Evolutionary conservation across 2,888 invertebrate species (phyloP).

Genomic region (Cryptocephalus moraei): DNA sequence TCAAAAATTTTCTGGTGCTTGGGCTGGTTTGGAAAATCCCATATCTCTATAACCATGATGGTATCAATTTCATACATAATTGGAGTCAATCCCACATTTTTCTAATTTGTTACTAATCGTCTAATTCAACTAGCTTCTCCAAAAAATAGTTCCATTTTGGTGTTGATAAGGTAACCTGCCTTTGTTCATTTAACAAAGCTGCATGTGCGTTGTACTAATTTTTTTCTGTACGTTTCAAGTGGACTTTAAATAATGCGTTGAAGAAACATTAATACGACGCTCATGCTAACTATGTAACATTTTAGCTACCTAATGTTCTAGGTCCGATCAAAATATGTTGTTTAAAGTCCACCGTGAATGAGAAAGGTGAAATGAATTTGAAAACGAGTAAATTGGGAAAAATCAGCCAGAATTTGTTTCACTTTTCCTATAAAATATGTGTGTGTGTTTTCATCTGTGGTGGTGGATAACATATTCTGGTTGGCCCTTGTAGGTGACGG

Average conservation of each 20-base stretch:
- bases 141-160: too few relatives aligned
- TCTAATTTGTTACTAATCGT: not conserved
- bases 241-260: slow-evolving; percentile 39
- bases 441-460: slow-evolving; percentile 1
- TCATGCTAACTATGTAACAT: slow-evolving; percentile 15
- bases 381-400: not conserved
- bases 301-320: slow-evolving; percentile 1
- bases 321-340: slow-evolving; percentile 34
- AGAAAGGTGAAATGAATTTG: too few relatives aligned
- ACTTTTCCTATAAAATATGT: not conserved
- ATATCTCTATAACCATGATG: too few relatives aligned
- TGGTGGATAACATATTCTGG: slow-evolving; percentile 37
- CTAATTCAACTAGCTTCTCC: too few relatives aligned
- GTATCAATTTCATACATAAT: too few relatives aligned
- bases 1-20: not conserved
- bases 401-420: not conserved
- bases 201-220: slow-evolving; percentile 18
- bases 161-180: not conserved
- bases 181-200: not conserved
- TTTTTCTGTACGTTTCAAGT: slow-evolving; percentile 24
- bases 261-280: slow-evolving; percentile 20
- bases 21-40: too few relatives aligned
- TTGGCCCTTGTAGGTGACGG: slow-evolving; percentile 38
- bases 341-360: slow-evolving; percentile 40
- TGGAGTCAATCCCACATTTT: not conserved